These are phyloP conservation scores for Isotomurus palustris DNA, from an alignment of 2,888 invertebrate species.

Conservation along the genomic window DNA sequence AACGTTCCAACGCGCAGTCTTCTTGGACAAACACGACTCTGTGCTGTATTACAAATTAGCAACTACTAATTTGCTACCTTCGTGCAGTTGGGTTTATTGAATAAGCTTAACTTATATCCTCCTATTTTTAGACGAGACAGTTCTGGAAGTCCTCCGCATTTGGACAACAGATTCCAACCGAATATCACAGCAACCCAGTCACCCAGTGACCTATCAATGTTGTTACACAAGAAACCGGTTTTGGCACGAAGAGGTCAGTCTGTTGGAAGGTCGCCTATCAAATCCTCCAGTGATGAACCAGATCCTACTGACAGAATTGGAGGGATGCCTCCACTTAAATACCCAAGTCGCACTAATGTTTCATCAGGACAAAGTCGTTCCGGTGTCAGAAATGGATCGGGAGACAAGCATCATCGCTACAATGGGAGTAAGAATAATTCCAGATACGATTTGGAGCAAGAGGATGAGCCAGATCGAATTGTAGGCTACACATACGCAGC, in stretches of 20 bases:
- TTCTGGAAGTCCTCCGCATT: constrained; percentile 3
- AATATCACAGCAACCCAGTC: constrained; percentile 1
- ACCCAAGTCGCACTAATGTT: background rate
- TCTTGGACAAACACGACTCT: no score
- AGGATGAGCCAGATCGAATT: background rate
- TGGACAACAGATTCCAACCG: background rate
- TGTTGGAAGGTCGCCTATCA: constrained; percentile 6
- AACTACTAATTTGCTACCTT: no score
- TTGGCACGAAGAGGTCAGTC: constrained; percentile 28
- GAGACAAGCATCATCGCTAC: constrained; percentile 1
- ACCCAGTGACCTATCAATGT: constrained; percentile 17
- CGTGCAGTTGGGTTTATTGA: background rate
- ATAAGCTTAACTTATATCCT: background rate
- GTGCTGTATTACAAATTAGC: no score
- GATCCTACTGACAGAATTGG: no score
- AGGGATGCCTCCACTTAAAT: background rate
- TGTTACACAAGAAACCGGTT: constrained; percentile 31
- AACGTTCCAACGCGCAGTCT: no score
- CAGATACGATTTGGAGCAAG: background rate
- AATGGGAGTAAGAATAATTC: background rate
- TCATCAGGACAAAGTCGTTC: background rate
- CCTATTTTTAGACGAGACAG: background rate
- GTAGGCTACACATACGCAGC: background rate
- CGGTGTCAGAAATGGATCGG: background rate
- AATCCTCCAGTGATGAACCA: background rate